phyloP scores from a whole-genome alignment of 2,113 vertebrate species.

The Anguilla japonica region DNA sequence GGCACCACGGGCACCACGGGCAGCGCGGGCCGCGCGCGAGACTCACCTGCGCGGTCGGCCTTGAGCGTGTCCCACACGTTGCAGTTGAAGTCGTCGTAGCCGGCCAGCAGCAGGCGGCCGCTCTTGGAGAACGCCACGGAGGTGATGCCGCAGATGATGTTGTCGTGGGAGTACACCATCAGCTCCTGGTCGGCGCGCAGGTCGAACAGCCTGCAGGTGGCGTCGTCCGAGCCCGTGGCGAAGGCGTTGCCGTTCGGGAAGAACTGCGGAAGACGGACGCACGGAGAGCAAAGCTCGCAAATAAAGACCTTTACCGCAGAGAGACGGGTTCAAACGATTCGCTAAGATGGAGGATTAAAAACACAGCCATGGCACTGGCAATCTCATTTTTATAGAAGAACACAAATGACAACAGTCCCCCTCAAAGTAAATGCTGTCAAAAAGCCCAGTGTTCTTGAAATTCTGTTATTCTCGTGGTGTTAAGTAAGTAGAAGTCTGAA shows the following conservation, averaged over 20 bases:
- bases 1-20: too few species aligned
- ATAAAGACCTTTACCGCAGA: neutral
- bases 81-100: slow-evolving; percentile 98
- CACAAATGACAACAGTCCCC: too few species aligned
- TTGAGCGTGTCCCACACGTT: slow-evolving; percentile 99
- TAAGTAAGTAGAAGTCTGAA: too few species aligned
- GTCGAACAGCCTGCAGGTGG: slow-evolving; percentile 97
- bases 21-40: neutral
- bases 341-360: too few species aligned
- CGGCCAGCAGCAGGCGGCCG: slow-evolving; percentile 93
- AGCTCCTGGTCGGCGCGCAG: slow-evolving; percentile 97
- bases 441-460: too few species aligned
- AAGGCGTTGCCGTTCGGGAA: slow-evolving; percentile 98
- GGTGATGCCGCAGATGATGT: slow-evolving; percentile 99
- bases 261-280: slow-evolving; percentile 68
- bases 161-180: slow-evolving; percentile 98
- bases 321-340: neutral
- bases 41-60: slow-evolving; percentile 91
- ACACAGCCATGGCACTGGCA: too few species aligned
- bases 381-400: too few species aligned
- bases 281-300: neutral
- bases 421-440: too few species aligned
- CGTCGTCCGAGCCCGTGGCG: slow-evolving; percentile 97
- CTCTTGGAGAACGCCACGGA: slow-evolving; percentile 99
- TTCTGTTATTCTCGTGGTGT: too few species aligned